Evolutionary conservation across 2,113 vertebrate genomes (phyloP), one percentile per base, ranked within the genome.

Genomic region (Melospiza melodia): DNA sequence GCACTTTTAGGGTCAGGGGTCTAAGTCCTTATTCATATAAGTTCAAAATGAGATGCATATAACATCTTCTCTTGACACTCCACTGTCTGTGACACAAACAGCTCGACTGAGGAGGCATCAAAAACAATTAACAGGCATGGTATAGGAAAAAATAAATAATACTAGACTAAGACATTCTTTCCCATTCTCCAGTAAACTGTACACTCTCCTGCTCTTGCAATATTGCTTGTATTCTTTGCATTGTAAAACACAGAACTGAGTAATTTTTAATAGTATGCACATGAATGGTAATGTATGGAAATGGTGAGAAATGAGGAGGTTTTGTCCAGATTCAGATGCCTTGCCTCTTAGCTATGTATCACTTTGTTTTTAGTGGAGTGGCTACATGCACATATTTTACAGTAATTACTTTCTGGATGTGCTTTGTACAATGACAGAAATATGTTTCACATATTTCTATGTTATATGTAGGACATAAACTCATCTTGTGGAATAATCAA

Each of bases 351-450:
- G 91, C 96, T 95, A 48, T 95, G 96, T 96, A 96, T 95, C 85
- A 93, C 89, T 97, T 95, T 95, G 84, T 81, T 97, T 97, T 96
- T 83, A 95, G 95, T 96, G 69, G 96, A 75, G 71, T 81, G n/a
- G 81, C 62, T 97, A 85, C 91, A 93, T 76, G 84, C 82, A 98
- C 95, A 97, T 97, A 97, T 98, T 97, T 97, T 98, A 97, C 80
- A 96, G 94, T 97, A 97, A 98, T 98, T 97, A 97, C 97, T 98
- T 98, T 97, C 93, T 97, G 96, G 82, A 94, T 97, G 90, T 95
- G 82, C 95, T 98, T 97, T 96, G 93, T 96, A 96, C 96, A 90
- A 88, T 97, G 98, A 97, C 96, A 98, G 96, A 97, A 98, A 98
- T 98, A 98, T 96, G 96, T 94, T 97, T 91, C 93, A 78, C 80